Conservation (phyloP, 2,797 vertebrate species). For the Arctocebus calabarensis region DNA sequence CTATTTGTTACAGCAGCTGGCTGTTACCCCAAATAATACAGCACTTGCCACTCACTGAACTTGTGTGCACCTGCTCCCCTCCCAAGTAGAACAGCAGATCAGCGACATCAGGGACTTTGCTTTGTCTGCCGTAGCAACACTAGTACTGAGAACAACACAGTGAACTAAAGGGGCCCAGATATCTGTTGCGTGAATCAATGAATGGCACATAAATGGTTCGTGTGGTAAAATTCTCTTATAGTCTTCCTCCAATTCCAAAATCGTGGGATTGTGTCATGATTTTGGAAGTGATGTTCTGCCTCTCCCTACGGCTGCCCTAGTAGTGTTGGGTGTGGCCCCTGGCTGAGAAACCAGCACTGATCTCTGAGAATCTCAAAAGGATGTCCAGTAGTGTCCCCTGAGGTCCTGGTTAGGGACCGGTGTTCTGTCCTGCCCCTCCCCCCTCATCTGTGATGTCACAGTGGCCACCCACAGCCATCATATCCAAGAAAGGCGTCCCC, state of each 20-base stretch:
- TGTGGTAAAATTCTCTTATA: background rate
- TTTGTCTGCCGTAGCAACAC: background rate
- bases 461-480: background rate
- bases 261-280: rapidly evolving
- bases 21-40: background rate
- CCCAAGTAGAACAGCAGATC: background rate
- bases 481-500: background rate
- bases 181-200: background rate
- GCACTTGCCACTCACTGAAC: background rate
- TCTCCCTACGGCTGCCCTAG: background rate
- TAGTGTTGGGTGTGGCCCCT: background rate
- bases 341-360: background rate
- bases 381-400: background rate
- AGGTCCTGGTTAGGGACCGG: background rate
- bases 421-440: background rate
- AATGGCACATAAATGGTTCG: background rate
- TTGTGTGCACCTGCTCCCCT: background rate
- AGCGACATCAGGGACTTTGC: background rate
- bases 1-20: no score
- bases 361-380: background rate
- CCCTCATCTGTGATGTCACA: constrained; percentile 51
- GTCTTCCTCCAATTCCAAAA: background rate
- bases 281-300: background rate
- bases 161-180: background rate
- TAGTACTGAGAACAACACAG: background rate